These are phyloP conservation scores for Papilio polytes DNA, from an alignment of 1,140 invertebrate species.

Conservation along the genomic window DNA sequence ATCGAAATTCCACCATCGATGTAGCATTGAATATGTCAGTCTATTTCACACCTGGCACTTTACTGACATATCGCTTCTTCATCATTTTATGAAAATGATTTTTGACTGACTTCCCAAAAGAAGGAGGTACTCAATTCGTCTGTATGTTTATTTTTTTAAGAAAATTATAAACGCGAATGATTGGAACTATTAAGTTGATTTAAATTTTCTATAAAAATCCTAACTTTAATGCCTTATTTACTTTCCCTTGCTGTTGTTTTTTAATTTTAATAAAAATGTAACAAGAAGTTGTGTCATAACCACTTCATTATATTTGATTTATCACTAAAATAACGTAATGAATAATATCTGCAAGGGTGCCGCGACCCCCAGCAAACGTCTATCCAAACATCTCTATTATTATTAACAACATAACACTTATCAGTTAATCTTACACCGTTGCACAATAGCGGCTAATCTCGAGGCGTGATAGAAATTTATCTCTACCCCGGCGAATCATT, in stretches of 20 bases:
- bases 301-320: conserved; percentile 33
- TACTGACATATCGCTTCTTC: background rate
- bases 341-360: conserved; percentile 60
- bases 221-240: too few relatives aligned
- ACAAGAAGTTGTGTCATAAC: conserved; percentile 8
- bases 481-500: conserved; percentile 66
- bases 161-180: too few relatives aligned
- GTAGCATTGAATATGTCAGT: background rate
- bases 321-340: conserved; percentile 57
- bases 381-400: conserved; percentile 78
- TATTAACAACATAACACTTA: conserved; percentile 81
- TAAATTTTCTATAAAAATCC: too few relatives aligned
- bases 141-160: too few relatives aligned
- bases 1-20: background rate
- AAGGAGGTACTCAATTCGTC: too few relatives aligned
- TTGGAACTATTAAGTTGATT: too few relatives aligned
- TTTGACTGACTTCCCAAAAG: too few relatives aligned
- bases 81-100: background rate
- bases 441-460: conserved; percentile 79
- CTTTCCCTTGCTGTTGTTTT: background rate
- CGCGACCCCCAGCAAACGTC: conserved; percentile 55
- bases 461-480: conserved; percentile 81
- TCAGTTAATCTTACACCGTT: conserved; percentile 81
- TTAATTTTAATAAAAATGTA: background rate
- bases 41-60: background rate